Base-by-base conservation (phyloP, 2,888 invertebrate genomes). In the Torymus texanus region DNA sequence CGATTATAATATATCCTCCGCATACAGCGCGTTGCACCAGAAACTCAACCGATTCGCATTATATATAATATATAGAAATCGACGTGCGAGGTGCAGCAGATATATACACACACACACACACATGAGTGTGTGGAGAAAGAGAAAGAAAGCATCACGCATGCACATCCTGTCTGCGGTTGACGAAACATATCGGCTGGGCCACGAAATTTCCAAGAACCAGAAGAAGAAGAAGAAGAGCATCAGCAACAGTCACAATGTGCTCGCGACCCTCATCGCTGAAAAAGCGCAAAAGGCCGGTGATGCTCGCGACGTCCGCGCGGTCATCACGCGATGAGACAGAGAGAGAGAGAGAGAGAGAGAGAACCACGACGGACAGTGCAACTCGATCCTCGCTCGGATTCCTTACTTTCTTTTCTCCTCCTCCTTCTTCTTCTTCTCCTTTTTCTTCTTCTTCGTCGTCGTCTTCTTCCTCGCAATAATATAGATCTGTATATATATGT, bases 171-270 rank as follows among this genome's bases (percentile, higher is more conserved):
- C 78, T 79, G 78, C 70, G 78, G 78, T 79, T 78, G 78, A 78
- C 78, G 70, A 79, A 79, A 70, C 68, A 75, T 79, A 79, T 87
- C 85, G 86, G 85, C 88, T 86, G 41, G 41, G 8, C 41, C 88
- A 88, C 88, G 88, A 87, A 87, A 88, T 86, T 88, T 89, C 89
- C 83, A 76, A 85, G 89, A 89, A 89, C 24, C 24, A 53, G 41
- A 41, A 21, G 21, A 24, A 41, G 16, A 58, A 24, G 66, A 8
- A 14, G 55, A 13, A 55, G 13, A 14, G 11, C 21, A 2, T 2
- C 71, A 29, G 8, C 29, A 59, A 16, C 10, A 59, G 16, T 29
- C 24, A 41, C 41, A 41, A 41, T 41, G 41, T 41, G 41, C 41
- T 41, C 41, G 41, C 41, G 41, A 41, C 41, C 41, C 41, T 41